phyloP scores from a whole-genome alignment of 1,140 invertebrate species.

The Bombus pyrosoma region DNA sequence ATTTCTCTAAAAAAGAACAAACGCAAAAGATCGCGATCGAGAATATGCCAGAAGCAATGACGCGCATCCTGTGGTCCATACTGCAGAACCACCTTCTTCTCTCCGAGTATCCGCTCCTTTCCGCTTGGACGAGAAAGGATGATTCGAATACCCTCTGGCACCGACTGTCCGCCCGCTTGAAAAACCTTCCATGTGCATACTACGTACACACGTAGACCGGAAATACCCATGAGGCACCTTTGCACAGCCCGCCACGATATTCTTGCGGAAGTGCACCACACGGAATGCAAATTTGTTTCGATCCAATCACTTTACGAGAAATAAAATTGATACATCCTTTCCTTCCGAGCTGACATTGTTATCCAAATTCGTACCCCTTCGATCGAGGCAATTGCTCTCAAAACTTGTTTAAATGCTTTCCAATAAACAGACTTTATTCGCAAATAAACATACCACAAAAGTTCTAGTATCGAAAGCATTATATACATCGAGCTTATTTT shows the following conservation, averaged over 20 bases:
- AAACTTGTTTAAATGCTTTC: background rate
- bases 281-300: conserved; percentile 53
- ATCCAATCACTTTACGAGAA: conserved; percentile 21
- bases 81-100: background rate
- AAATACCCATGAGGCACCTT: conserved; percentile 47
- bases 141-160: conserved; percentile 51
- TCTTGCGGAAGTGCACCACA: conserved; percentile 55
- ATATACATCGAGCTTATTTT: background rate
- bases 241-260: conserved; percentile 21
- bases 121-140: conserved; percentile 45
- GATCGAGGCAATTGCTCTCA: background rate
- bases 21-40: conserved; percentile 26
- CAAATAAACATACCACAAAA: background rate
- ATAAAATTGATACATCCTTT: conserved; percentile 35
- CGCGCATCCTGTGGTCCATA: conserved; percentile 36
- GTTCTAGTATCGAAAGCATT: background rate
- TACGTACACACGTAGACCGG: conserved; percentile 47
- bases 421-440: too few relatives aligned
- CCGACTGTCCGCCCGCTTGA: conserved; percentile 53
- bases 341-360: background rate
- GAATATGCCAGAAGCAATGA: conserved; percentile 31
- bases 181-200: conserved; percentile 53
- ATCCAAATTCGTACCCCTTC: too few relatives aligned
- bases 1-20: conserved; percentile 12
- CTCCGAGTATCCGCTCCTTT: conserved; percentile 41